Percentiles rank a stretch among this genome's conserved stretches.
phyloP scores from a whole-genome alignment of 2,113 vertebrate genomes.

The Poeciliopsis prolifica region DNA sequence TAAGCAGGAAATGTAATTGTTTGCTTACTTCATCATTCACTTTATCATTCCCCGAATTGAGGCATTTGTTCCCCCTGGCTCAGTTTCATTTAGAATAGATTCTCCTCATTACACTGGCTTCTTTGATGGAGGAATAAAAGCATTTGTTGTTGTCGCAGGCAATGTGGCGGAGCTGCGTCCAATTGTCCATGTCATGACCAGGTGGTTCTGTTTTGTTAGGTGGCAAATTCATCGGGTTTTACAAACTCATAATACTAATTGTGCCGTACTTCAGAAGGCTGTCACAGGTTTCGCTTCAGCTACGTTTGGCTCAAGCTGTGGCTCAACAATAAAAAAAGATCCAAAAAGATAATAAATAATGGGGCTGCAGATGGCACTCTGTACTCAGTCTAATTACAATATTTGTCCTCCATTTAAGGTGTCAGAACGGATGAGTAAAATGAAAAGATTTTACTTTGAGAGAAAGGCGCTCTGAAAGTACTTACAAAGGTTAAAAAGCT shows the following conservation, averaged over 20 bases:
- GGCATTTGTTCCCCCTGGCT: conserved; percentile 27
- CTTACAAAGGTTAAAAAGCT: neutral
- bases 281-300: conserved; percentile 42
- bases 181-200: conserved; percentile 68
- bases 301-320: conserved; percentile 50
- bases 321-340: conserved; percentile 2
- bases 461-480: neutral
- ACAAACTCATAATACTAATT: conserved; percentile 75
- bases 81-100: conserved; percentile 39
- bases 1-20: conserved; percentile 32
- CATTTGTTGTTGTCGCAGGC: conserved; percentile 54
- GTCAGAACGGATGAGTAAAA: conserved; percentile 35
- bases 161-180: conserved; percentile 54
- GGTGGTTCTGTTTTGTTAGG: conserved; percentile 74
- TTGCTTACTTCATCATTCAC: conserved; percentile 10
- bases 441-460: conserved; percentile 10
- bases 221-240: conserved; percentile 62
- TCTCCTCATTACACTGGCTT: conserved; percentile 29
- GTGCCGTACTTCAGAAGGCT: conserved; percentile 66
- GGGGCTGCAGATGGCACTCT: conserved; percentile 57
- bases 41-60: conserved; percentile 27
- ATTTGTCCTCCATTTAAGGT: conserved; percentile 49
- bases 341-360: conserved; percentile 44
- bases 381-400: conserved; percentile 47
- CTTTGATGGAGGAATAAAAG: conserved; percentile 41